Evolutionary conservation across 2,113 vertebrate genomes (phyloP).

Genomic region (Paramormyrops kingsleyae): DNA sequence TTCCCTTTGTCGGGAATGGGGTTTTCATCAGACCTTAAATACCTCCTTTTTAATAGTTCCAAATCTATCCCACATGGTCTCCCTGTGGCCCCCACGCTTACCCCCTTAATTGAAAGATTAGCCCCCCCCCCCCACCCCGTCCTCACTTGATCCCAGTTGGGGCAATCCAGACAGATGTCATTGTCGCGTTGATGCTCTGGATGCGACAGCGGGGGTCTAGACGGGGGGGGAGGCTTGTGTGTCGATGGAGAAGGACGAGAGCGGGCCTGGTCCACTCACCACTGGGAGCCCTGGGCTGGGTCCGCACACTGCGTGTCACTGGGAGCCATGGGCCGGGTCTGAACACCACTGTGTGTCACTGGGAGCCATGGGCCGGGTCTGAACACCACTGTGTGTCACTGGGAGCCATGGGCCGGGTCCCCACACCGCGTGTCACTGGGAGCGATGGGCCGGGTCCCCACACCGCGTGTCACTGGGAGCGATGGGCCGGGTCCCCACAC

Average conservation of each 20-base stretch:
- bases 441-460: too few species aligned
- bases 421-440: too few species aligned
- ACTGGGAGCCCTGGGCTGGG: too few species aligned
- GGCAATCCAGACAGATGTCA: slow-evolving; percentile 54
- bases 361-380: too few species aligned
- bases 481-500: fast-evolving
- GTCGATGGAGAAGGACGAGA: slow-evolving; percentile 18
- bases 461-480: too few species aligned
- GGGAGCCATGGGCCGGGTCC: too few species aligned
- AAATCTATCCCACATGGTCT: slow-evolving; percentile 74
- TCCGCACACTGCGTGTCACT: too few species aligned
- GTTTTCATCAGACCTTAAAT: slow-evolving; percentile 48
- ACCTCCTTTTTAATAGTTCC: slow-evolving; percentile 47
- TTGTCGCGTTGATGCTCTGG: slow-evolving; percentile 44
- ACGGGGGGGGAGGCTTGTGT: background rate
- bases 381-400: too few species aligned
- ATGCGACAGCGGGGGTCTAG: slow-evolving; percentile 28
- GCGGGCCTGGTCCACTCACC: background rate
- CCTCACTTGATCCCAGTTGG: slow-evolving; percentile 46
- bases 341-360: too few species aligned
- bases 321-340: too few species aligned
- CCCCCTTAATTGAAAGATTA: slow-evolving; percentile 9
- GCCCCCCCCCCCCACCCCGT: slow-evolving; percentile 36
- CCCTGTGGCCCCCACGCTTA: slow-evolving; percentile 27
- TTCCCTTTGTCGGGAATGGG: slow-evolving; percentile 48